phyloP scores from a whole-genome alignment of 2,113 vertebrate genomes.

The human region DNA sequence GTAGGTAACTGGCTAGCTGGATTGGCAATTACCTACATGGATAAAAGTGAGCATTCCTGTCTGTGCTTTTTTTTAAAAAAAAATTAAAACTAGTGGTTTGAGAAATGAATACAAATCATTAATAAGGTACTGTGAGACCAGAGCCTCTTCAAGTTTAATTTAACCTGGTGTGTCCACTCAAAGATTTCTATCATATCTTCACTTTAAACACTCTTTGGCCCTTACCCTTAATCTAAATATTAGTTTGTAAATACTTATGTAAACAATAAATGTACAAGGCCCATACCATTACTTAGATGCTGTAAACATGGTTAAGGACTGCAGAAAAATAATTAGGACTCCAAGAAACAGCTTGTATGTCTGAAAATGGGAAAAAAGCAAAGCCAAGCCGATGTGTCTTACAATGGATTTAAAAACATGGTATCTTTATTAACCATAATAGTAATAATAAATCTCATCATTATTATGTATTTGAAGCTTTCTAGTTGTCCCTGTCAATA shows the following conservation, averaged over 20 bases:
- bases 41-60: constrained; percentile 49
- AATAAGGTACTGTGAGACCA: constrained; percentile 67
- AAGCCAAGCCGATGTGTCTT: background rate
- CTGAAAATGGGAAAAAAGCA: background rate
- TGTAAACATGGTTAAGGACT: background rate
- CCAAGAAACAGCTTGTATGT: background rate
- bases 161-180: constrained; percentile 50
- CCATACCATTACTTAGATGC: background rate
- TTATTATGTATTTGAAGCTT: background rate
- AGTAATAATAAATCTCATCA: background rate
- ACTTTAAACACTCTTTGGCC: constrained; percentile 61
- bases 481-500: background rate
- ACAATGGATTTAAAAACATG: background rate
- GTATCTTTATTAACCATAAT: background rate
- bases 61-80: constrained; percentile 41
- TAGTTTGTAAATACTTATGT: constrained; percentile 66
- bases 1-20: constrained; percentile 67
- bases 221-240: constrained; percentile 70
- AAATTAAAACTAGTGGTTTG: constrained; percentile 71
- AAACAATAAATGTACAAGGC: constrained; percentile 58
- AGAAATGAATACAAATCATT: constrained; percentile 71
- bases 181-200: constrained; percentile 67
- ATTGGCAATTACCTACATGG: constrained; percentile 70
- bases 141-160: constrained; percentile 72
- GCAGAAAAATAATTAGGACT: constrained; percentile 1